Evolutionary conservation across 2,888 invertebrate species (phyloP).

Genomic region (Torymus aiolomorphi): DNA sequence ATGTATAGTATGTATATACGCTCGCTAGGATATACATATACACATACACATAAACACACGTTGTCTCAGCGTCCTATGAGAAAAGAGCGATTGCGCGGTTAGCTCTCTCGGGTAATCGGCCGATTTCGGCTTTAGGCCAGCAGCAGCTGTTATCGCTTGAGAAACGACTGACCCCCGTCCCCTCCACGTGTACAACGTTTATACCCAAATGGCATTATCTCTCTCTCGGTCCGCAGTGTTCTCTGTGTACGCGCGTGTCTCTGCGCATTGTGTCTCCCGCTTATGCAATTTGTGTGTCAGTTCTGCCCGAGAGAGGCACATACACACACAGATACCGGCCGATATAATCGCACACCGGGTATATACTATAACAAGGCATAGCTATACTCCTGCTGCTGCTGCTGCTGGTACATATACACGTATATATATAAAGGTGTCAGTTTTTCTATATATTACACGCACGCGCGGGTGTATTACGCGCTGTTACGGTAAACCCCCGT

Average conservation of each 20-base stretch:
- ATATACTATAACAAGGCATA: no score
- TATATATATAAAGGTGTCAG: not conserved
- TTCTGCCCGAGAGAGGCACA: not conserved
- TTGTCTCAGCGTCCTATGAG: constrained; percentile 23
- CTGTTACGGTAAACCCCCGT: no score
- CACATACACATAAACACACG: no score
- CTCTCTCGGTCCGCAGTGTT: no score
- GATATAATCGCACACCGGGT: no score
- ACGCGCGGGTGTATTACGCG: not conserved
- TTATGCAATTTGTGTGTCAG: constrained; percentile 29
- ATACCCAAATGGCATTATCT: no score
- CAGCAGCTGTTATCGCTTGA: constrained; percentile 22
- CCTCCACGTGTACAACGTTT: not conserved
- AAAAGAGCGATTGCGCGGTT: constrained; percentile 20
- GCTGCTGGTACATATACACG: no score
- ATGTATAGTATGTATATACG: no score
- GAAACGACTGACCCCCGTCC: constrained; percentile 28
- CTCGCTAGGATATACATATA: no score
- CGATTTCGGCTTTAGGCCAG: constrained; percentile 32
- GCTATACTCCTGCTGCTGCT: no score
- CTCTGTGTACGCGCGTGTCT: not conserved
- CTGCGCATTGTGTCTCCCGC: not conserved
- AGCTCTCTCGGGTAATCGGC: constrained; percentile 19
- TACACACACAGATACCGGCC: no score
- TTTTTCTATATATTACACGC: not conserved